Percentiles rank a stretch among this genome's conserved stretches.
These are phyloP conservation scores for Albula goreensis DNA, from an alignment of 2,113 vertebrate genomes.

Conservation along the genomic window DNA sequence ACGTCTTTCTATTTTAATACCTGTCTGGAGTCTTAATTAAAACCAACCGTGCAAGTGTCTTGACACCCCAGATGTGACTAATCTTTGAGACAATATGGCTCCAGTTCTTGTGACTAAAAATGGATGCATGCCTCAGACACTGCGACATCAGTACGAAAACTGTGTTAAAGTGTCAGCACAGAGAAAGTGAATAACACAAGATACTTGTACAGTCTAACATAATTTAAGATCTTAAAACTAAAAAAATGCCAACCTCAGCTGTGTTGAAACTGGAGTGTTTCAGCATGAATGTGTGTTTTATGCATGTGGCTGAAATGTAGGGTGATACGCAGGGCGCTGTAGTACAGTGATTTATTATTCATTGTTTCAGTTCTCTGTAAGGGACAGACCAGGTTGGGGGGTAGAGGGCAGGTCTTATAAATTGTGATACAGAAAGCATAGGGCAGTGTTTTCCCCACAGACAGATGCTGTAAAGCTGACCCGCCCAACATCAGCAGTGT, in stretches of 20 bases:
- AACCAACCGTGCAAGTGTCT: constrained; percentile 47
- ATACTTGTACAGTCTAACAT: background rate
- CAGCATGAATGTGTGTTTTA: background rate
- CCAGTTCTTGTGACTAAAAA: constrained; percentile 28
- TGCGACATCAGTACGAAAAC: background rate
- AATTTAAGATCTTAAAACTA: background rate
- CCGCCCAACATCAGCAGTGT: background rate
- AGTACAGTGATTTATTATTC: background rate
- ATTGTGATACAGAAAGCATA: background rate
- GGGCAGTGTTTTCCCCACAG: background rate
- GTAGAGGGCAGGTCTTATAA: background rate
- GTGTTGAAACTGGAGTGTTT: background rate
- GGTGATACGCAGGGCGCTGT: background rate
- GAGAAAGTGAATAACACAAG: background rate
- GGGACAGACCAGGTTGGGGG: background rate
- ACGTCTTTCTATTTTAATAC: constrained; percentile 37
- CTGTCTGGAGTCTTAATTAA: constrained; percentile 57
- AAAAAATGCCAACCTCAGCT: background rate
- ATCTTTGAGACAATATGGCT: constrained; percentile 44
- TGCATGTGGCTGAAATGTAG: background rate
- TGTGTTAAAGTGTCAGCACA: background rate
- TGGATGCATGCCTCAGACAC: constrained; percentile 12
- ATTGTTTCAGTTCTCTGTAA: background rate
- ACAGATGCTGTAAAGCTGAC: background rate
- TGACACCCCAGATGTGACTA: constrained; percentile 46